Evolutionary conservation across 2,113 vertebrate genomes (phyloP).

Genomic region (Nycticebus coucang): DNA sequence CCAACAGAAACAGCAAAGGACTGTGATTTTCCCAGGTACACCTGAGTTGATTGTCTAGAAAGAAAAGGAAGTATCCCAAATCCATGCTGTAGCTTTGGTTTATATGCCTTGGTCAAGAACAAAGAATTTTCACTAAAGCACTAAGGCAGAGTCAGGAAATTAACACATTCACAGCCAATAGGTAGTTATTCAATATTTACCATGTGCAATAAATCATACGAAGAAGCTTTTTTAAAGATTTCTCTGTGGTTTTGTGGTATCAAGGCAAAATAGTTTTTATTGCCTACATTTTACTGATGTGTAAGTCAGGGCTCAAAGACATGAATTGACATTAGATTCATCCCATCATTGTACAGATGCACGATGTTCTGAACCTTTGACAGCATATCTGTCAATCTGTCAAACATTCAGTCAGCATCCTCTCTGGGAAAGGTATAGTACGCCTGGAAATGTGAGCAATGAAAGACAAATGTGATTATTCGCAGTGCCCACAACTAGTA

Average conservation of each 20-base stretch:
- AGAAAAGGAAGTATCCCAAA: background rate
- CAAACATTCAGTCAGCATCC: background rate
- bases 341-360: background rate
- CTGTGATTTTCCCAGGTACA: background rate
- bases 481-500: background rate
- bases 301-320: background rate
- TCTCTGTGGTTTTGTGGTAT: background rate
- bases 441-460: background rate
- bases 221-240: background rate
- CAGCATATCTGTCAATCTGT: background rate
- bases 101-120: background rate
- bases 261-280: background rate
- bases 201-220: too few relatives aligned
- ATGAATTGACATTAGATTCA: background rate
- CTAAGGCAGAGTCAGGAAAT: background rate
- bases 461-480: background rate
- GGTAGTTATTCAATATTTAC: background rate
- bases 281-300: background rate
- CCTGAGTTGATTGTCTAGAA: background rate
- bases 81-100: background rate
- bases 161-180: background rate
- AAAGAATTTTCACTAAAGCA: background rate
- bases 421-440: background rate
- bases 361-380: constrained; percentile 12
- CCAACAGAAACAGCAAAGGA: background rate